phyloP scores from a whole-genome alignment of 1,140 invertebrate species.

The Lepidostoma basale region DNA sequence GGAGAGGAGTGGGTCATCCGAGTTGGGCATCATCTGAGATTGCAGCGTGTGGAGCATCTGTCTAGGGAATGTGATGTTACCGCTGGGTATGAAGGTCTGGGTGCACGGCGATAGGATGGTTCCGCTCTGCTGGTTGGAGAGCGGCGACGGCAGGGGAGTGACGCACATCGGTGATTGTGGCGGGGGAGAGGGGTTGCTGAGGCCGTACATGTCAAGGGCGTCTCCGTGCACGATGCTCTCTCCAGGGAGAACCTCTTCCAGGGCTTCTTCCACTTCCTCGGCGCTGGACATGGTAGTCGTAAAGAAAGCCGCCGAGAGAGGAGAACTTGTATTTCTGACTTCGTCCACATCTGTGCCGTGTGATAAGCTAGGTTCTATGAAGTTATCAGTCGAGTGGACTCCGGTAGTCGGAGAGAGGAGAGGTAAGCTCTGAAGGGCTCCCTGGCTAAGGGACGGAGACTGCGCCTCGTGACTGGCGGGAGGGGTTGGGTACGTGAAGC shows the following conservation, averaged over 20 bases:
- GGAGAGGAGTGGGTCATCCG: constrained; percentile 80
- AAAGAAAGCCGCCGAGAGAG: constrained; percentile 80
- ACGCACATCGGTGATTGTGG: constrained; percentile 65
- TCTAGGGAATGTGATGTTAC: constrained; percentile 55
- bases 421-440: constrained; percentile 50
- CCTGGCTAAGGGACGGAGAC: constrained; percentile 62
- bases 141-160: constrained; percentile 66
- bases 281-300: constrained; percentile 85
- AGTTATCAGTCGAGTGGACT: constrained; percentile 55
- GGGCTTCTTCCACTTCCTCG: constrained; percentile 80
- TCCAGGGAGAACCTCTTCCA: constrained; percentile 79
- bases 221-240: constrained; percentile 65
- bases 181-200: constrained; percentile 68
- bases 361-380: constrained; percentile 48
- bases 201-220: constrained; percentile 65
- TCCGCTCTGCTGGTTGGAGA: constrained; percentile 62
- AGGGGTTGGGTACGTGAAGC: constrained; percentile 81
- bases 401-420: constrained; percentile 55
- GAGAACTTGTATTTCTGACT: constrained; percentile 70
- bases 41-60: constrained; percentile 55
- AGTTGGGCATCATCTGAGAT: constrained; percentile 83
- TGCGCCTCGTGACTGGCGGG: constrained; percentile 82
- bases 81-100: constrained; percentile 48
- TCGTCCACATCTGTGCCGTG: constrained; percentile 59
- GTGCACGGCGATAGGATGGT: constrained; percentile 34